Evolutionary conservation across 2,113 vertebrate species (phyloP), one percentile per base, ranked within the genome.

Genomic region (Carassius carassius): DNA sequence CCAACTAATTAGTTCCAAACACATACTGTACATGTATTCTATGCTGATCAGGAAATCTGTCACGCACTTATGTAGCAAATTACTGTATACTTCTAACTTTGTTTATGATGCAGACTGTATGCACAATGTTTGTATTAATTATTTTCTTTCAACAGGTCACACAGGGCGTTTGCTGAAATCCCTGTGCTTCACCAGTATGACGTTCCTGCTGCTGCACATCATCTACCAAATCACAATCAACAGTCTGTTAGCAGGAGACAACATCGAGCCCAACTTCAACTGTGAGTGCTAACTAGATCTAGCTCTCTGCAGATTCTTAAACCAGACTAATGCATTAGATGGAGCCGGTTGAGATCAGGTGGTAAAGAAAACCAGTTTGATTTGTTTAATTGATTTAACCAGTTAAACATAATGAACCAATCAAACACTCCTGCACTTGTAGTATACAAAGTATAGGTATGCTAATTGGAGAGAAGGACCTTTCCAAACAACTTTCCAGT

Each of bases 201-300:
- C 96, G 78, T 99, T 98, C 92, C 93, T 98, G 91, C 88, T 97
- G 84, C 94, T 99, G 76, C 97, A 99, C 90, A 94, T 96, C 83
- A 94, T 97, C 92, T 97, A 96, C 90, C 97, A 97, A 90, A 95
- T 97, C 89, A 96, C 94, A 19, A 88, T 97, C 91, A 94, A 94
- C 88, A 96, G 95, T 85, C 94, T 97, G 19, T 93, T 96, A 91
- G 95, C 94, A 88, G 93, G 92, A 91, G 95, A 93, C 85, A 94
- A 87, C 72, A 95, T 97, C 14, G 89, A 95, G 60, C 95, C 96
- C 21, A 91, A 93, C 83, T 95, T 93, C 92, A 97, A 96, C 93
- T 99, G 97, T 99, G 87, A 97, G 97, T 93, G 93, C 67, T 3
- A 3, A 29, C 60, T 21, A 3, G 8, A 63, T 29, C n/a, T 25